Evolutionary conservation across 2,888 invertebrate genomes (phyloP), one percentile per base, ranked within the genome.

Genomic region (Trissonchulus latispiculum): DNA sequence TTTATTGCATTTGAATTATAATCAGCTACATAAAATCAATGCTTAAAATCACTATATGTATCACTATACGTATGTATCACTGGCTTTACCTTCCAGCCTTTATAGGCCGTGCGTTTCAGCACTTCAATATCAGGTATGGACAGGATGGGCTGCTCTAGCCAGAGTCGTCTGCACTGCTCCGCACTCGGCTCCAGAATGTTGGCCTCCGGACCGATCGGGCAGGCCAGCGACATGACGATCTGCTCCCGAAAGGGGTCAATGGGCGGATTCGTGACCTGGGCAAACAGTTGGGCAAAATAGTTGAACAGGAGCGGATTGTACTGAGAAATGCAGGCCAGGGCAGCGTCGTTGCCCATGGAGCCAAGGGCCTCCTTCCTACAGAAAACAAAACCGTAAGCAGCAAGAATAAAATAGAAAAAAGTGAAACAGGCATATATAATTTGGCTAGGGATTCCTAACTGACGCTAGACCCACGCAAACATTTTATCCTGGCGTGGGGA

Each of bases 221-320:
- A 96, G 76, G 93, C 90, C 84, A 99, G 87, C 0, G 96, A 95
- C 97, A 99, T 99, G 75, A 99, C 96, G 77, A 97, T 92, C 85
- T 93, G 94, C 86, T 99, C 99, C 80, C 95, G 89, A 88, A 99
- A 97, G 59, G 99, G 99, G 87, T 99, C 99, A 78, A 99, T 97
- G 1, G 99, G 99, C 2, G 99, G 99, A 87, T 99, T 99, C 79
- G 99, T 99, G 79, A 86, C 86, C 87, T 99, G 99, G 48, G 99
- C 99, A 85, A 99, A 99, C 67, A 97, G 87, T 83, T 99, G 99
- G 83, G 99, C 97, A 87, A 99, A 99, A 85, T 99, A 99, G 79
- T 93, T 93, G 84, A 95, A 99, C 0, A 93, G 88, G 74, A 96
- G 86, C 8, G 99, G 99, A 83, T 95, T 92, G 86, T 93, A 96